Conservation (phyloP, 2,797 vertebrate genomes). For the Nyctibius grandis region DNA sequence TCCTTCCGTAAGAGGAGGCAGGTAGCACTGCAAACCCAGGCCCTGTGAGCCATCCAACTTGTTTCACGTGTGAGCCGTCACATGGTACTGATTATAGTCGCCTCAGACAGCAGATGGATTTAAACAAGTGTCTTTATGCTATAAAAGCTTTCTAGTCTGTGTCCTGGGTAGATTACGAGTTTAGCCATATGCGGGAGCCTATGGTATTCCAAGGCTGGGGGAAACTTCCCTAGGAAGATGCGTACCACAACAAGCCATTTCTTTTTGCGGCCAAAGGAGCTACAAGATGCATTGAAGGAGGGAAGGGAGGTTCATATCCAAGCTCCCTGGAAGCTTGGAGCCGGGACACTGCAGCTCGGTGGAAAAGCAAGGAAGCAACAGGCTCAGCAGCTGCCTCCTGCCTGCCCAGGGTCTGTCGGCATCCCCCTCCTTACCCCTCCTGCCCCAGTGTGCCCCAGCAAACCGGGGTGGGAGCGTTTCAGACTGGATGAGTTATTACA, state of each 20-base stretch:
- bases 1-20: background rate
- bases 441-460: background rate
- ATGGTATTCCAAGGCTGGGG: background rate
- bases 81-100: background rate
- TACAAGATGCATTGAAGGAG: background rate
- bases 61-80: background rate
- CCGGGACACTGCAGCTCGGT: background rate
- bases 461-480: background rate
- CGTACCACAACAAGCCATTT: background rate
- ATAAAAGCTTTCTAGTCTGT: background rate
- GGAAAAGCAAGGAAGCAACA: background rate
- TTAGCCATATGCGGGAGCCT: background rate
- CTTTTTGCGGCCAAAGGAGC: background rate
- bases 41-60: background rate
- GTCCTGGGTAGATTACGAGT: background rate
- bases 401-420: background rate
- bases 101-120: conserved; percentile 41
- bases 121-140: background rate
- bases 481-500: background rate
- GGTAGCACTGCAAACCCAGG: background rate
- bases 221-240: background rate
- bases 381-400: background rate
- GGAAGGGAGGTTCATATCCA: background rate
- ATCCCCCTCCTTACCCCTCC: background rate
- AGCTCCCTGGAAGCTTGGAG: background rate